Conservation (phyloP, 37 sponge, comb jelly and placozoan genomes). For the Crambe crambe region DNA sequence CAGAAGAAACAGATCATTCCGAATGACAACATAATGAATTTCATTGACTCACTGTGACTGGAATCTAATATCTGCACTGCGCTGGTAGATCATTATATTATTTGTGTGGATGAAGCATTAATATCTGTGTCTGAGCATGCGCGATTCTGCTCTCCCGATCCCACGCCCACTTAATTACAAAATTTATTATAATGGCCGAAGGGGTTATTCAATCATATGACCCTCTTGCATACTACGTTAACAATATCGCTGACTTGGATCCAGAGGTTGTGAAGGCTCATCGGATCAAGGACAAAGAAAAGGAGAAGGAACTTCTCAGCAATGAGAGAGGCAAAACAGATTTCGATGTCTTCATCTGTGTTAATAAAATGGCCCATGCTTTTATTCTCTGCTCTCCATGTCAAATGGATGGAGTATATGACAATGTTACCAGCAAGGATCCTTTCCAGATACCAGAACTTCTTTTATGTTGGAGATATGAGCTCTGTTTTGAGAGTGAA, state of each 20-base stretch:
- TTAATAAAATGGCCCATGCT: constrained; percentile 50
- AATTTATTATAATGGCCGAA: constrained; percentile 6
- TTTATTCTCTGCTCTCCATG: constrained; percentile 54
- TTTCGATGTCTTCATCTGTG: constrained; percentile 56
- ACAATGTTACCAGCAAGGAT: constrained; percentile 19
- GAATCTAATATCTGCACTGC: too few relatives aligned
- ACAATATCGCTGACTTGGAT: constrained; percentile 40
- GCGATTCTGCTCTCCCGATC: too few relatives aligned
- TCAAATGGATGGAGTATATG: neutral
- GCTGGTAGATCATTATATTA: too few relatives aligned
- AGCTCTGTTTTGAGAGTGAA: constrained; percentile 39
- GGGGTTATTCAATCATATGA: constrained; percentile 36
- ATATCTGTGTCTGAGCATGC: too few relatives aligned
- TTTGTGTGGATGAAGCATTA: too few relatives aligned
- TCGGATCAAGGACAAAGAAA: constrained; percentile 20
- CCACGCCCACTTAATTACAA: too few relatives aligned
- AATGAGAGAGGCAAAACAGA: constrained; percentile 1
- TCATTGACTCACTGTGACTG: too few relatives aligned
- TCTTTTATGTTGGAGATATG: constrained; percentile 49
- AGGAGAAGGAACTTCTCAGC: neutral
- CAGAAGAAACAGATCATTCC: too few relatives aligned
- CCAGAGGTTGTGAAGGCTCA: constrained; percentile 34
- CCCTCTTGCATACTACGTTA: constrained; percentile 58
- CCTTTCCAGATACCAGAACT: constrained; percentile 22
- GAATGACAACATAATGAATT: too few relatives aligned